phyloP scores from a whole-genome alignment of 2,888 invertebrate species.

The Diarsia mendica region DNA sequence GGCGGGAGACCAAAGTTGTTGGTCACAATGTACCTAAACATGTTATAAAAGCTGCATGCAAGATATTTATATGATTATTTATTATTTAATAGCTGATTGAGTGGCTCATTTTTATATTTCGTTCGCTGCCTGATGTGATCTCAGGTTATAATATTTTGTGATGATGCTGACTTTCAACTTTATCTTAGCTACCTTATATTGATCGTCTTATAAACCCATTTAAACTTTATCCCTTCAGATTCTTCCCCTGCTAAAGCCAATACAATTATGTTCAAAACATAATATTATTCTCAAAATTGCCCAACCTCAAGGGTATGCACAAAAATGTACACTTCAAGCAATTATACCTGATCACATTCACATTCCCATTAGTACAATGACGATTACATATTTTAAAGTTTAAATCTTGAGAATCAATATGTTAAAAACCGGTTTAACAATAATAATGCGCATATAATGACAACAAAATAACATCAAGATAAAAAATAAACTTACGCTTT shows the following conservation, averaged over 20 bases:
- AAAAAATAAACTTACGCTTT: constrained; percentile 72
- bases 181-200: not conserved
- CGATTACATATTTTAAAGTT: constrained; percentile 47
- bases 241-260: not conserved
- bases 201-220: not conserved
- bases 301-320: constrained; percentile 26
- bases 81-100: constrained; percentile 3
- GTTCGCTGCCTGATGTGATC: not conserved
- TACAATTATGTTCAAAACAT: not conserved
- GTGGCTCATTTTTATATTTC: not conserved
- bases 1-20: constrained; percentile 22
- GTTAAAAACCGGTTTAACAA: constrained; percentile 45
- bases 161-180: not conserved
- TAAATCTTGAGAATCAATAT: constrained; percentile 47
- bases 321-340: constrained; percentile 20
- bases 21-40: not conserved
- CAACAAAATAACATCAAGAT: constrained; percentile 52
- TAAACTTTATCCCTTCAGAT: not conserved
- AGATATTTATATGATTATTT: not conserved
- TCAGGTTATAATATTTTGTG: not conserved
- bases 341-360: constrained; percentile 17
- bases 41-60: not conserved
- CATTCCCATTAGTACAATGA: constrained; percentile 49
- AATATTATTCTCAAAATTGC: not conserved
- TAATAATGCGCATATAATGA: constrained; percentile 35